A percentile compares a stretch with the other conserved stretches of the same genome.
phyloP scores from a whole-genome alignment of 2,113 vertebrate species.

The Oryzias javanicus region DNA sequence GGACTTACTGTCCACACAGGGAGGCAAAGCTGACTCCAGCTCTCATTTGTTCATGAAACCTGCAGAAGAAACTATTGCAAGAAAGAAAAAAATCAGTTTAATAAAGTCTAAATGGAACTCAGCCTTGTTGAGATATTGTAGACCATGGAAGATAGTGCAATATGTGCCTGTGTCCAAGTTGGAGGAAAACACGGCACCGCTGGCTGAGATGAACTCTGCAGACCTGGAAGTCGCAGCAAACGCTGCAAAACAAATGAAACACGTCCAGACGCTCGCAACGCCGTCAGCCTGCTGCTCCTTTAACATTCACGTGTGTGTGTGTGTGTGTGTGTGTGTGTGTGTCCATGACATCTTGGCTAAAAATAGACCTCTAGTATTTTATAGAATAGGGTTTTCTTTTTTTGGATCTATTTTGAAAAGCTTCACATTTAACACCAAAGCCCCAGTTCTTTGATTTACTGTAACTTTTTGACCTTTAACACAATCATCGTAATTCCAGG shows the following conservation, averaged over 20 bases:
- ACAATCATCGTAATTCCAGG: too few species aligned
- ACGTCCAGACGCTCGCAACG: conserved; percentile 32
- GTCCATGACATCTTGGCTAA: too few species aligned
- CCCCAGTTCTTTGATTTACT: too few species aligned
- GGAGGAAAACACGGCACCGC: conserved; percentile 49
- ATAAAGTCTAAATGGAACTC: conserved; percentile 43
- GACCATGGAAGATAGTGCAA: conserved; percentile 68
- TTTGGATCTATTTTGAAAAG: too few species aligned
- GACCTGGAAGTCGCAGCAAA: conserved; percentile 44
- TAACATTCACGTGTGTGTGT: too few species aligned
- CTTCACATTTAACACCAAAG: too few species aligned
- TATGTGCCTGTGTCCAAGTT: conserved; percentile 61
- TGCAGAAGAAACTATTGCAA: conserved; percentile 65
- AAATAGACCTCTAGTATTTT: too few species aligned
- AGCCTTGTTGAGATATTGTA: conserved; percentile 43
- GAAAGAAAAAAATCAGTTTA: conserved; percentile 27
- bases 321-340: too few species aligned
- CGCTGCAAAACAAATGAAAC: conserved; percentile 31
- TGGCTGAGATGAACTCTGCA: conserved; percentile 44
- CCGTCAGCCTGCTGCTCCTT: not conserved
- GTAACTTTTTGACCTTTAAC: too few species aligned
- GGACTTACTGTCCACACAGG: conserved; percentile 52
- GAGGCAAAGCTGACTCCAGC: too few species aligned
- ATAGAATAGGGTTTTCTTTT: too few species aligned
- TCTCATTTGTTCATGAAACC: conserved; percentile 68